Evolutionary conservation across 2,888 invertebrate genomes (phyloP).

Genomic region (Hetaerina titia): DNA sequence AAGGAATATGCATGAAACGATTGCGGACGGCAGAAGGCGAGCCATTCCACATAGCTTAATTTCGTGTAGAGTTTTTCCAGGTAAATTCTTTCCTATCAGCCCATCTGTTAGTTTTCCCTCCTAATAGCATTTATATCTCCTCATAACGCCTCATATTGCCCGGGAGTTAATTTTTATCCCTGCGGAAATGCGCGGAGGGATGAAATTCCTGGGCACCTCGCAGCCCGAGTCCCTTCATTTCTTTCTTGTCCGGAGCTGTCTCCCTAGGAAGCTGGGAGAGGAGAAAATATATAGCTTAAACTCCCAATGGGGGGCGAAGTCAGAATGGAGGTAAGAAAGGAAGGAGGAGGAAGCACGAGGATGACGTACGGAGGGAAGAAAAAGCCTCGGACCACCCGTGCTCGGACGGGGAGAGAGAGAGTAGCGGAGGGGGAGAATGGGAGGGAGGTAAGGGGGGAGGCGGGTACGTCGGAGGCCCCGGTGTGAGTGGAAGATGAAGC

Average conservation of each 20-base stretch:
- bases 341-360: conserved; percentile 70
- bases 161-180: background rate
- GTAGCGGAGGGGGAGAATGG: conserved; percentile 73
- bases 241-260: conserved; percentile 50
- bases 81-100: background rate
- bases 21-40: background rate
- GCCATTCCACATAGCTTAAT: background rate
- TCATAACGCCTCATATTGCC: background rate
- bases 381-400: conserved; percentile 61
- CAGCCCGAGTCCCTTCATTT: conserved; percentile 3
- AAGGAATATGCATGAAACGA: background rate
- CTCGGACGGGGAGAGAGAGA: conserved; percentile 54
- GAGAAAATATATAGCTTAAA: conserved; percentile 52
- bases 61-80: background rate
- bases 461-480: conserved; percentile 73
- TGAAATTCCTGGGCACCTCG: conserved; percentile 9
- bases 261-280: conserved; percentile 49
- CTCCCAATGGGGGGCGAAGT: conserved; percentile 55
- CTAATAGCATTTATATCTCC: background rate
- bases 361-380: conserved; percentile 73
- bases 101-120: background rate
- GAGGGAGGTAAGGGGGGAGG: conserved; percentile 71
- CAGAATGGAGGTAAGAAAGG: conserved; percentile 46
- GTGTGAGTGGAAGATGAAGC: conserved; percentile 73
- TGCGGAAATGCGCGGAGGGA: background rate